Percentiles rank a stretch among this genome's conserved stretches.
Evolutionary conservation across 2,113 vertebrate genomes (phyloP).

Genomic region (Zeus faber): DNA sequence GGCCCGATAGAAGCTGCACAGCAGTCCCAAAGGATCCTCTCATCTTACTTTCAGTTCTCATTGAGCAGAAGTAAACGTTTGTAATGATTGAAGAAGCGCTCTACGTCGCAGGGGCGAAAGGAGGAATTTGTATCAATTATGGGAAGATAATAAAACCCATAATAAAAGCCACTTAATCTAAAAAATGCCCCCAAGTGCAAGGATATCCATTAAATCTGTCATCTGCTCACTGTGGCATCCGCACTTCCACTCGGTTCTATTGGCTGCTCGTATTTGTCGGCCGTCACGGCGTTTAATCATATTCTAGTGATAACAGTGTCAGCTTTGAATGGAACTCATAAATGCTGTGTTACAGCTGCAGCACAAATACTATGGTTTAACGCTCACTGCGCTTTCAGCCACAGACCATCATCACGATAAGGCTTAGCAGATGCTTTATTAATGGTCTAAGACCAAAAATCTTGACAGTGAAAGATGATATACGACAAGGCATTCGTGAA

Average conservation of each 20-base stretch:
- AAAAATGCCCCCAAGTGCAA: background rate
- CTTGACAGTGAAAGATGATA: constrained; percentile 31
- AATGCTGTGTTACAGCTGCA: background rate
- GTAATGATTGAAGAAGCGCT: constrained; percentile 11
- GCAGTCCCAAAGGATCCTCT: constrained; percentile 12
- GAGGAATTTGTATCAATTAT: background rate
- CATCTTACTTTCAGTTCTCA: background rate
- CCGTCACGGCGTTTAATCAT: constrained; percentile 13
- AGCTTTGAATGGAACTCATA: constrained; percentile 9
- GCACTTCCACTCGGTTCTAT: background rate
- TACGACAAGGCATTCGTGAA: constrained; percentile 33
- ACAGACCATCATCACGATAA: constrained; percentile 24
- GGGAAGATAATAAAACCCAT: background rate
- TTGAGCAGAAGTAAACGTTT: background rate
- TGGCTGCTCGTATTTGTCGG: background rate
- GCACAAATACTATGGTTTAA: no score
- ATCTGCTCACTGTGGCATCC: background rate
- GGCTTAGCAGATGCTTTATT: constrained; percentile 39
- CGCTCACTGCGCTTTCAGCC: constrained; percentile 36
- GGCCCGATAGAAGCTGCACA: constrained; percentile 13
- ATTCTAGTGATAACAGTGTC: background rate
- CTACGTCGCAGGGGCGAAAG: constrained; percentile 11
- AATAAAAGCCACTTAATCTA: background rate
- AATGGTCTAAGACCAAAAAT: constrained; percentile 45
- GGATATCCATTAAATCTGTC: background rate